A percentile compares a stretch with the other conserved stretches of the same genome.
These are phyloP conservation scores for Suncus etruscus DNA, from an alignment of 2,113 vertebrate species.

Conservation along the genomic window DNA sequence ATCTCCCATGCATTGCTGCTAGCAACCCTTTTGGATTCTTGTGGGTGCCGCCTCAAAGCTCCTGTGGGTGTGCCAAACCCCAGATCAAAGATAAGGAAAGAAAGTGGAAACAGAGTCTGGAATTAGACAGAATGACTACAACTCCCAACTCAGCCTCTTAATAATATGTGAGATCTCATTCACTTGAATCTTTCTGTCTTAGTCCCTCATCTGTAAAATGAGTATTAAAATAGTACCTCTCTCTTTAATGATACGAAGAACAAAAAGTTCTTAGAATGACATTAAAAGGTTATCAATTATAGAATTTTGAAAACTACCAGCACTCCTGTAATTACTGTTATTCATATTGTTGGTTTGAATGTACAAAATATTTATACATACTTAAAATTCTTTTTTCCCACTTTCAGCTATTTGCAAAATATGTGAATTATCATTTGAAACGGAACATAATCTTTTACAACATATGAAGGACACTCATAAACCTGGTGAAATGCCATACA, in stretches of 20 bases:
- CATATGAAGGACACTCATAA: conserved; percentile 99
- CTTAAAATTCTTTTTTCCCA: conserved; percentile 65
- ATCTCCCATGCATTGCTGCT: no score
- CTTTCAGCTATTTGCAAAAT: conserved; percentile 97
- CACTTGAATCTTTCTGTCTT: conserved; percentile 33
- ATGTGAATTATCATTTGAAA: conserved; percentile 98
- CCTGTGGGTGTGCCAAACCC: no score
- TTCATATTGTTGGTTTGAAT: not conserved
- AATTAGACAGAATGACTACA: not conserved
- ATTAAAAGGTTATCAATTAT: not conserved
- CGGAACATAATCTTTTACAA: conserved; percentile 96
- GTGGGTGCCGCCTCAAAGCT: no score
- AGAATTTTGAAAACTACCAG: not conserved
- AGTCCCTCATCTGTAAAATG: conserved; percentile 49
- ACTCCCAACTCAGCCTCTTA: conserved; percentile 36
- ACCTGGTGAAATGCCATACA: conserved; percentile 99
- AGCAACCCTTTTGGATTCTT: no score
- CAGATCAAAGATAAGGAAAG: no score
- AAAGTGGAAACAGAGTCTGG: not conserved
- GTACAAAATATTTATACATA: conserved; percentile 44
- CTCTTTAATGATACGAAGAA: not conserved
- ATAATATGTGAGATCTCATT: not conserved
- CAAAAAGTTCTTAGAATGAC: not conserved
- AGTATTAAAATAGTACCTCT: not conserved
- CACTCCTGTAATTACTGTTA: not conserved